Conservation (phyloP, 1,140 invertebrate genomes). For the Listronotus oregonensis region DNA sequence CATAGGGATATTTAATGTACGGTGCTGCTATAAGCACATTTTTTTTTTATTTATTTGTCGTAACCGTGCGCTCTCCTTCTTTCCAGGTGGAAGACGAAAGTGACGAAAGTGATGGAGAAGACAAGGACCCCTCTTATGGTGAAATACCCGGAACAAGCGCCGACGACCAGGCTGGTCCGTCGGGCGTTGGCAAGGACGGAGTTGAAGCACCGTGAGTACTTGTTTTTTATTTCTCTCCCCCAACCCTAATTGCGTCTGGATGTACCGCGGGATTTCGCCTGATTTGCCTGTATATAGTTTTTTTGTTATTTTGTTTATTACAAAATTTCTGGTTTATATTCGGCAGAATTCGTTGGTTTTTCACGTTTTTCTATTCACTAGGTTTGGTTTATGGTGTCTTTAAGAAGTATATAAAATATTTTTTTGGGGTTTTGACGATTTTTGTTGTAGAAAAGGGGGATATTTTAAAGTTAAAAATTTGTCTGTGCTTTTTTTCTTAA, state of each 20-base stretch:
- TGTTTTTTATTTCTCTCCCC: constrained; percentile 40
- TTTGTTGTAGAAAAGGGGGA: too few relatives aligned
- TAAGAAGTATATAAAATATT: not conserved
- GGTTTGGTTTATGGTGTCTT: not conserved
- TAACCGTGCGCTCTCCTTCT: not conserved
- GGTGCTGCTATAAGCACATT: too few relatives aligned
- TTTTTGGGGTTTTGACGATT: too few relatives aligned
- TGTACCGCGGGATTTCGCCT: constrained; percentile 24
- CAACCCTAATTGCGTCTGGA: constrained; percentile 29
- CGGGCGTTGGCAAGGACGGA: constrained; percentile 60
- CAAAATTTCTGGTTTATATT: too few relatives aligned
- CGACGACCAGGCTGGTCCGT: constrained; percentile 62
- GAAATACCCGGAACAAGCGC: constrained; percentile 59
- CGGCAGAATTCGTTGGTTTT: not conserved
- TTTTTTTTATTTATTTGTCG: too few relatives aligned
- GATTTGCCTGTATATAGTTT: constrained; percentile 14
- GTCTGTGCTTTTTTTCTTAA: not conserved
- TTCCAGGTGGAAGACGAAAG: constrained; percentile 49
- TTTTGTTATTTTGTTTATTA: constrained; percentile 11
- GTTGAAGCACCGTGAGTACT: constrained; percentile 64
- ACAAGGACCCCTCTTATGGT: constrained; percentile 57
- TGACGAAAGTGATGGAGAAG: constrained; percentile 43
- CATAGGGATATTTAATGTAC: too few relatives aligned
- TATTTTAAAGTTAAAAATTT: constrained; percentile 1
- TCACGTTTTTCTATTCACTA: not conserved